Evolutionary conservation across 2,888 invertebrate species (phyloP), one percentile per base, ranked within the genome.

Genomic region (Eristalis tenax): DNA sequence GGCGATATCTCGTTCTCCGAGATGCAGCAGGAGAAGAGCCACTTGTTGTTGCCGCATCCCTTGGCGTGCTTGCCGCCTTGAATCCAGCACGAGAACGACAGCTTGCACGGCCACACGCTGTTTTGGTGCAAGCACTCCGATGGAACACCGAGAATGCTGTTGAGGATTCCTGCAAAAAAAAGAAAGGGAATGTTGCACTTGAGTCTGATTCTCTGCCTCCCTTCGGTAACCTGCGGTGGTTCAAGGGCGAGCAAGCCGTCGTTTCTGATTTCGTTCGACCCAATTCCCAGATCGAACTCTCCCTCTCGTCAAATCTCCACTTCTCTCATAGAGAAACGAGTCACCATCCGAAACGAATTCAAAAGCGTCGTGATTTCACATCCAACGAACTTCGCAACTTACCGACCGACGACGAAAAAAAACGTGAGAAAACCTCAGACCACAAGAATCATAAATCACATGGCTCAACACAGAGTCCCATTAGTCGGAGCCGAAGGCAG

Each of bases 21-120:
- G 61, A 95, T 93, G 90, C 97, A 96, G 92, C 97, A 97, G 0
- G 96, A 95, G 89, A 96, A 95, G 64, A 96, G 93, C 96, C 96
- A 96, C 83, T 94, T 93, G 90, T 94, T 94, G 64, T 95, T 94
- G 0, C 96, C 96, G 89, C 96, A 96, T 26, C 96, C 96, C 32
- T 95, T 93, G 56, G 94, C 94, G 90, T 95, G 94, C 50, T 94
- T 94, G 15, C 96, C 96, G 0, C 96, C 96, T 38, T 95, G 95
- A 89, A 96, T 93, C 96, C 97, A 96, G 91, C 97, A 97, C 23
- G 95, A 94, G 64, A 97, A 93, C 4, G 96, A 94, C 73, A 97
- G 92, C 0, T 96, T 96, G 90, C 97, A 97, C 0, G 96, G 94
- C 90, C 95, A 94, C 0, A 95, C 94, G 8, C 94, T 94, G 11